Base-by-base conservation (phyloP, 2,797 vertebrate species). In the Hydrocynus forskahlii region DNA sequence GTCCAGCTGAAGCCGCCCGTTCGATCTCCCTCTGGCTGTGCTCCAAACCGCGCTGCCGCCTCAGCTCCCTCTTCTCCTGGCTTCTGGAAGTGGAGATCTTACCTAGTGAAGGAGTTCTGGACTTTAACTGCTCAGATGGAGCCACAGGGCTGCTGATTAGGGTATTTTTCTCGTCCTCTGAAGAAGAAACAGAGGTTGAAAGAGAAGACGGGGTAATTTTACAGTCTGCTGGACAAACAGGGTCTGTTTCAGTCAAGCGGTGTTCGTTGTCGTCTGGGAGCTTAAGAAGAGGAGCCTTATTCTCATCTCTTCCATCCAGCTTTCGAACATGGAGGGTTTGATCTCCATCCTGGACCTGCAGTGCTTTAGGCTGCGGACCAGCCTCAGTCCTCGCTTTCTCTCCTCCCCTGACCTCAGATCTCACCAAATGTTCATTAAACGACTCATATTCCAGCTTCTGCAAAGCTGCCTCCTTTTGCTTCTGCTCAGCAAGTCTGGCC, bases 1-100 rank as follows among this genome's bases (percentile, higher is more conserved):
- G 91, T 82, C 45, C 55, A 59, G 2, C n/a, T 2, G 91, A 91
- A 29, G 93, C 91, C 0, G 92, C 96, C 52, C 94, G 95, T 71
- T 95, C 95, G 0, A 93, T 96, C 90, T 98, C 96, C 60, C 97
- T 89, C 86, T 96, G 94, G n/a, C 96, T 97, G 81, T 99, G 98
- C 66, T 99, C 95, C 87, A 99, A 92, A 17, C 97, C 98, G 69
- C 98, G 93, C 76, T 94, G 95, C 59, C 97, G 94, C 78, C 98
- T 94, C 45, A 91, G 95, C 81, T 98, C 97, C 0, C 98, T 92
- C 90, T 99, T 99, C 89, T 98, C 97, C 84, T 95, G 94, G 88
- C 92, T 97, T 88, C 88, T 84, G 87, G 88, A 72, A 0, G 89
- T 59, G 74, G 78, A 84, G 21, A 74, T 91, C 90, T 4, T 89